These are phyloP conservation scores for Lycia hirtaria DNA, from an alignment of 2,888 invertebrate genomes.

Conservation along the genomic window DNA sequence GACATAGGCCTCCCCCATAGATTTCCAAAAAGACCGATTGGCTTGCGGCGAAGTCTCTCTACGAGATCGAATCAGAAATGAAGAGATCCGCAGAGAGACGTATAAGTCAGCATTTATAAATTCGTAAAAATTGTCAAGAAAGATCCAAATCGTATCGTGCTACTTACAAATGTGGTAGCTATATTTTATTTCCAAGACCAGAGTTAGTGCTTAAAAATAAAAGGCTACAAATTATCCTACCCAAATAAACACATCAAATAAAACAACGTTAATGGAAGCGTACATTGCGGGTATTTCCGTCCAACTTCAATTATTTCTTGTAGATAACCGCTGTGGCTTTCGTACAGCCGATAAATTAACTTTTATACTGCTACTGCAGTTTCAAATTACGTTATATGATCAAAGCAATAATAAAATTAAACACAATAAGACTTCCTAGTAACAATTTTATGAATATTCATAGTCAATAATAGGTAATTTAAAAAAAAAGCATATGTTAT, in stretches of 20 bases:
- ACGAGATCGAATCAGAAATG: too few relatives aligned
- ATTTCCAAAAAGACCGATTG: too few relatives aligned
- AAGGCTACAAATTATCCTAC: neutral
- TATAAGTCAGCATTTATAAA: too few relatives aligned
- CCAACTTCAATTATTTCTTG: slow-evolving; percentile 53
- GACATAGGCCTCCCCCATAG: too few relatives aligned
- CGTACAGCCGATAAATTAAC: slow-evolving; percentile 56
- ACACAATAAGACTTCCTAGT: slow-evolving; percentile 8
- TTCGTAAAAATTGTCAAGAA: too few relatives aligned
- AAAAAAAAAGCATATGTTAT: slow-evolving; percentile 9
- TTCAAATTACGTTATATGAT: slow-evolving; percentile 48
- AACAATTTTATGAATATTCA: slow-evolving; percentile 19
- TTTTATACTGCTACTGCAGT: slow-evolving; percentile 52
- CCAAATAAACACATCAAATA: slow-evolving; percentile 23
- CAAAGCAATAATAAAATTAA: slow-evolving; percentile 29
- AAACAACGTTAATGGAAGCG: slow-evolving; percentile 27
- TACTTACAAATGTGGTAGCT: neutral
- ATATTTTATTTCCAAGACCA: neutral
- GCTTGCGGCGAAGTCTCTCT: too few relatives aligned
- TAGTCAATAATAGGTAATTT: neutral
- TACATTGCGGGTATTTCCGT: slow-evolving; percentile 45
- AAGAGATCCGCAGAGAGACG: too few relatives aligned
- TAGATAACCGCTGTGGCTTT: slow-evolving; percentile 41
- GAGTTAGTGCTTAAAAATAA: neutral
- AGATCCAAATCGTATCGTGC: too few relatives aligned